A percentile compares a stretch with the other conserved stretches of the same genome.
Conservation (phyloP, 1,140 invertebrate genomes). For the Psix sp. region DNA sequence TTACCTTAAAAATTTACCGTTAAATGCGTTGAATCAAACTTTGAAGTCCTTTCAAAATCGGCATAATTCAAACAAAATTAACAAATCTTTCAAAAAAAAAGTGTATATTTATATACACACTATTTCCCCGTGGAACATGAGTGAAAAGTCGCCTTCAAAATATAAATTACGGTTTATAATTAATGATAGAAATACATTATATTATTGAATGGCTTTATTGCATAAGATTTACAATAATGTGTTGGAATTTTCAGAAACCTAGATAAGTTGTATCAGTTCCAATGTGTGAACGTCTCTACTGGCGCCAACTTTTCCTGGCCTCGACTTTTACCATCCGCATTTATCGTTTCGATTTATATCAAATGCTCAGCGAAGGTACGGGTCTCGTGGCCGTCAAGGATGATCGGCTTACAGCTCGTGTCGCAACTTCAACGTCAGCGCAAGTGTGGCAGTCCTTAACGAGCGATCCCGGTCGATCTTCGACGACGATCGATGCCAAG, state of each 20-base stretch:
- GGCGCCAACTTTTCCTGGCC: slow-evolving; percentile 57
- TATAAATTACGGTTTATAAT: too few species aligned
- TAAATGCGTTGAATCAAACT: too few species aligned
- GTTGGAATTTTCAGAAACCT: slow-evolving; percentile 10
- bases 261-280: slow-evolving; percentile 28
- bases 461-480: slow-evolving; percentile 61
- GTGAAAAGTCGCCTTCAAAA: too few species aligned
- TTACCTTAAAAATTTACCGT: slow-evolving; percentile 37
- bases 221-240: too few species aligned
- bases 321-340: slow-evolving; percentile 61
- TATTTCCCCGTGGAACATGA: too few species aligned
- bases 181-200: too few species aligned
- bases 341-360: slow-evolving; percentile 60
- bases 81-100: background rate
- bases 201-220: too few species aligned
- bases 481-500: slow-evolving; percentile 55
- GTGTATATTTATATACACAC: too few species aligned
- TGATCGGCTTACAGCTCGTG: slow-evolving; percentile 64
- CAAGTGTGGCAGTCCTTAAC: slow-evolving; percentile 66
- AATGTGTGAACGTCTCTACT: slow-evolving; percentile 19
- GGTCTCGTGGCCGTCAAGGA: slow-evolving; percentile 65
- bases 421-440: slow-evolving; percentile 62
- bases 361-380: slow-evolving; percentile 56
- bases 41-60: slow-evolving; percentile 10
- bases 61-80: background rate